phyloP scores from a whole-genome alignment of 2,113 vertebrate genomes.

The Gavia stellata region DNA sequence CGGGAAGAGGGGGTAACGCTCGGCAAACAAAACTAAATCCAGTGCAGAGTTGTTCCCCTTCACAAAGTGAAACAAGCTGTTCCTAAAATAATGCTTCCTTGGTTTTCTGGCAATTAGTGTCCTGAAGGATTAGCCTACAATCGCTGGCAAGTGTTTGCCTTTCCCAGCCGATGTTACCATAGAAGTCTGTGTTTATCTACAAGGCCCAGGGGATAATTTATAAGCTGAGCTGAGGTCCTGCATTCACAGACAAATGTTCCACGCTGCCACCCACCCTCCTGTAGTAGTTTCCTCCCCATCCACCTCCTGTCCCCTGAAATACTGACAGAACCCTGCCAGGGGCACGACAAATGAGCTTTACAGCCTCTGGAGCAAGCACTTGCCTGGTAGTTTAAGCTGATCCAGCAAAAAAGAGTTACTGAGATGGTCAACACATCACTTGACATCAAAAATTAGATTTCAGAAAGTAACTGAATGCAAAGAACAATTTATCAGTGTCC shows the following conservation, averaged over 20 bases:
- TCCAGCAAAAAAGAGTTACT: not conserved
- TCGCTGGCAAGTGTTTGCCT: not conserved
- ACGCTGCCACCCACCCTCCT: not conserved
- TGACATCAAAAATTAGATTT: not conserved
- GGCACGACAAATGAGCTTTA: not conserved
- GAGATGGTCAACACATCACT: not conserved
- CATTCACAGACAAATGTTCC: not conserved
- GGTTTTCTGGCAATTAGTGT: conserved; percentile 27
- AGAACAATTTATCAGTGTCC: not conserved
- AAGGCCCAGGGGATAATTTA: conserved; percentile 23
- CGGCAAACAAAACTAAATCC: conserved; percentile 17
- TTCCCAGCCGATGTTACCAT: not conserved
- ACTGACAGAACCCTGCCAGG: not conserved
- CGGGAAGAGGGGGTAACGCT: not conserved
- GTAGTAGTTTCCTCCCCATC: not conserved
- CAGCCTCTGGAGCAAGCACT: not conserved
- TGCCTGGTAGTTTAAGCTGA: not conserved
- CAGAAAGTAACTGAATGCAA: not conserved
- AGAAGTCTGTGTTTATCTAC: conserved; percentile 50
- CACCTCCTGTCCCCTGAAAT: not conserved
- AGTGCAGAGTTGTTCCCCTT: not conserved
- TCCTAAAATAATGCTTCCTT: conserved; percentile 27
- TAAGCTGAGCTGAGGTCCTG: not conserved
- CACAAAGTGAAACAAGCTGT: conserved; percentile 36
- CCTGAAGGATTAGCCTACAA: conserved; percentile 34